Evolutionary conservation across 2,797 vertebrate genomes (phyloP), one percentile per base, ranked within the genome.

Genomic region (Chrysocyon brachyurus): DNA sequence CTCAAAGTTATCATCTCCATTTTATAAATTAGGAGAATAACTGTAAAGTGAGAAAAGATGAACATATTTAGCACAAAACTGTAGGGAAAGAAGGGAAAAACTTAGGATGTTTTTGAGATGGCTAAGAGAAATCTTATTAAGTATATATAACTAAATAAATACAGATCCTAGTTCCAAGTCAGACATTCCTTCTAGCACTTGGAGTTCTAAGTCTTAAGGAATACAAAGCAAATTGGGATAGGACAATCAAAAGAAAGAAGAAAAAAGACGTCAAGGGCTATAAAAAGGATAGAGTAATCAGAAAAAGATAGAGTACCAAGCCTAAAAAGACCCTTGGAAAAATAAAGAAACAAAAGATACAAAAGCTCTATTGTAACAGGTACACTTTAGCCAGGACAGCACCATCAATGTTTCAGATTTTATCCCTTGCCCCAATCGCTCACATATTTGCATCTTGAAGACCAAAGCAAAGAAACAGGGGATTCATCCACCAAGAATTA

Each of bases 381-480:
- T 4, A 19, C 12, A 4, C 21, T n/a, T 40, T 3, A 31, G 70
- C 56, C 78, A 79, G 36, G 22, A 89, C 33, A 26, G 21, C 46
- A 8, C 0, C 1, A 3, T 6, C 36, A 12, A 9, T 15, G 56
- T 3, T 17, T 4, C 2, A 0, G 1, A 68, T 15, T 3, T 21
- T 3, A 63, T 52, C 52, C 40, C 36, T 61, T 9, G 10, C 31
- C 36, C 57, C 54, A 78, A 2, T 3, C 9, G 1, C 21, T 8
- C 49, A n/a, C n/a, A 31, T 0, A 4, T 28, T n/a, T 12, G 24
- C 5, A 87, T 40, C 12, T 5, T 59, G 0, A 78, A 56, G 36
- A 22, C 4, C 3, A 54, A 66, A 21, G 12, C 36, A 12, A 77
- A 14, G 21, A 26, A 79, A 54, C 12, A 75, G 28, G 56, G 15